phyloP scores from a whole-genome alignment of 2,888 invertebrate genomes.

The Saturnia japonica region DNA sequence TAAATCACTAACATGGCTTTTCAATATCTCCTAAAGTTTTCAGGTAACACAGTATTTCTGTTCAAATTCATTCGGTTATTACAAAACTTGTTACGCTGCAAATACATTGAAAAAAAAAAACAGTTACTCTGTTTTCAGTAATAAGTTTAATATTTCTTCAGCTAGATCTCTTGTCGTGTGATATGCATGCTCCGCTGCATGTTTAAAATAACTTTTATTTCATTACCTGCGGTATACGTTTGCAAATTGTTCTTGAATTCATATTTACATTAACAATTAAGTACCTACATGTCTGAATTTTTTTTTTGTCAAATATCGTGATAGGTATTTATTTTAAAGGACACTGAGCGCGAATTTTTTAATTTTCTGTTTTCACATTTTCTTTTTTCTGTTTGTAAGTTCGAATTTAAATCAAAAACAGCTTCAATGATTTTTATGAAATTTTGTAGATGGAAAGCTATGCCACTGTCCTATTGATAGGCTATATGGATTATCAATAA shows the following conservation, averaged over 20 bases:
- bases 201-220: neutral
- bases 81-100: neutral
- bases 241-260: neutral
- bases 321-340: no score
- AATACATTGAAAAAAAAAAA: neutral
- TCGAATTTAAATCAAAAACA: no score
- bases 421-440: no score
- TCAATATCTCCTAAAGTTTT: constrained; percentile 1
- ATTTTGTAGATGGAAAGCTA: no score
- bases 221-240: neutral
- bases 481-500: no score
- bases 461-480: no score
- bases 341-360: no score
- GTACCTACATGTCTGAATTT: no score
- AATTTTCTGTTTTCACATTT: no score
- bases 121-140: neutral
- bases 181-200: neutral
- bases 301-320: no score
- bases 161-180: neutral
- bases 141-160: neutral
- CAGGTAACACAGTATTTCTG: neutral
- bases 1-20: neutral
- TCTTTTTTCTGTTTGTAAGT: no score
- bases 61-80: neutral
- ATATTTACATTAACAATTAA: neutral